These are phyloP conservation scores for Lathronympha strigana DNA, from an alignment of 2,888 invertebrate species.

Conservation along the genomic window DNA sequence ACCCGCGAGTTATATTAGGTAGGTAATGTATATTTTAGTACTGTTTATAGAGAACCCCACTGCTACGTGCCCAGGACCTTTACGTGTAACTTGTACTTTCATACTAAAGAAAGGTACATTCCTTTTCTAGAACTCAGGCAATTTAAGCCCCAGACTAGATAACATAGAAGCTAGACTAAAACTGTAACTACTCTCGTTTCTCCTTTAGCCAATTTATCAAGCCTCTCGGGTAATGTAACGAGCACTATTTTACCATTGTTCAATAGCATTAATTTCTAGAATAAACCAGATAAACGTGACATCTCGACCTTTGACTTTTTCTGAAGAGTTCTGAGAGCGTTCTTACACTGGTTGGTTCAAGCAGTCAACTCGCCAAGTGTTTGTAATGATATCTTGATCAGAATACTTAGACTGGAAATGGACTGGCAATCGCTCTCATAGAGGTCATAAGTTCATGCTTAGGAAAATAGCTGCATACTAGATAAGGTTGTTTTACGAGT, in stretches of 20 bases:
- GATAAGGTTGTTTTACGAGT: neutral
- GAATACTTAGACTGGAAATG: slow-evolving; percentile 30
- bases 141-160: neutral
- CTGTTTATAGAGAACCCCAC: too few relatives aligned
- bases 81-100: too few relatives aligned
- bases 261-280: neutral
- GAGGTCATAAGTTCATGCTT: slow-evolving; percentile 30
- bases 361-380: neutral
- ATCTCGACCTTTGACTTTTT: neutral
- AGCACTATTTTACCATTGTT: slow-evolving; percentile 3
- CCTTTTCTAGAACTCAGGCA: neutral
- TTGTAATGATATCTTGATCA: slow-evolving; percentile 12
- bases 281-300: neutral
- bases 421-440: slow-evolving; percentile 25
- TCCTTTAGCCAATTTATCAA: slow-evolving; percentile 32
- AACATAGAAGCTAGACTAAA: slow-evolving; percentile 15
- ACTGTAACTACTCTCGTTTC: slow-evolving; percentile 20
- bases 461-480: slow-evolving; percentile 13
- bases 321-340: neutral
- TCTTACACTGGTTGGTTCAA: neutral
- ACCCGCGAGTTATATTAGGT: too few relatives aligned
- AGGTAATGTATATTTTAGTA: too few relatives aligned
- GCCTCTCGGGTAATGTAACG: slow-evolving; percentile 35
- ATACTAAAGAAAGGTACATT: neutral
- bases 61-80: too few relatives aligned